Evolutionary conservation across 2,113 vertebrate species (phyloP).

Genomic region (Strix aluco): DNA sequence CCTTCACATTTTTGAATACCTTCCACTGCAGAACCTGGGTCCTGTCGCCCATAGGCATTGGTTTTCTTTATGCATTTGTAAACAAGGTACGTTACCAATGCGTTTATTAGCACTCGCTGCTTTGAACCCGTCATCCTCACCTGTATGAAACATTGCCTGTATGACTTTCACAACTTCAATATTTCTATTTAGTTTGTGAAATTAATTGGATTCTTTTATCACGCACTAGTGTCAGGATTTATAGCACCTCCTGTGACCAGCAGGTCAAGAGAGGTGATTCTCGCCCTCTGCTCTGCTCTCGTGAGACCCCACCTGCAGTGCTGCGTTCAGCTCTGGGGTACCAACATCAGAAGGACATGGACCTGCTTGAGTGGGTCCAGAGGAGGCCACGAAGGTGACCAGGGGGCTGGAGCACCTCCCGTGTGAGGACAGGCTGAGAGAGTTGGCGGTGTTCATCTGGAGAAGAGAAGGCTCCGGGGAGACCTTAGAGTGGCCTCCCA

Average conservation of each 20-base stretch:
- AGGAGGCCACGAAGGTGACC: too few species aligned
- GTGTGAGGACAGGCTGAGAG: too few species aligned
- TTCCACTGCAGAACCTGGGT: background rate
- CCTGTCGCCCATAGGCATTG: background rate
- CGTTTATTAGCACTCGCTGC: background rate
- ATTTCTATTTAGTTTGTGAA: background rate
- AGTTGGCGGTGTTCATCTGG: too few species aligned
- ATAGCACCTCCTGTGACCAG: background rate
- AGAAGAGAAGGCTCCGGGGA: too few species aligned
- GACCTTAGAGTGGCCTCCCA: too few species aligned
- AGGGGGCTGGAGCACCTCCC: too few species aligned
- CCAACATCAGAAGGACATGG: too few species aligned
- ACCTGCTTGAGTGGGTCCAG: too few species aligned
- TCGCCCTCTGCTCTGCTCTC: too few species aligned
- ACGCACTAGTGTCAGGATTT: background rate
- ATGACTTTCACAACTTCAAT: background rate
- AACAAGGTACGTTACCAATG: background rate
- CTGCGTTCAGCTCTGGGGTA: too few species aligned
- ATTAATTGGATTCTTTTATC: background rate
- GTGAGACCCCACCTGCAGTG: too few species aligned
- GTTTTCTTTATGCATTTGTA: background rate
- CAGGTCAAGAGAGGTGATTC: too few species aligned
- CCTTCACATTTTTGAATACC: background rate
- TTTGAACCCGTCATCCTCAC: background rate
- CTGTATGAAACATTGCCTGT: background rate